These are phyloP conservation scores for Chromoteleia sp. DNA, from an alignment of 2,888 invertebrate genomes.

Conservation along the genomic window DNA sequence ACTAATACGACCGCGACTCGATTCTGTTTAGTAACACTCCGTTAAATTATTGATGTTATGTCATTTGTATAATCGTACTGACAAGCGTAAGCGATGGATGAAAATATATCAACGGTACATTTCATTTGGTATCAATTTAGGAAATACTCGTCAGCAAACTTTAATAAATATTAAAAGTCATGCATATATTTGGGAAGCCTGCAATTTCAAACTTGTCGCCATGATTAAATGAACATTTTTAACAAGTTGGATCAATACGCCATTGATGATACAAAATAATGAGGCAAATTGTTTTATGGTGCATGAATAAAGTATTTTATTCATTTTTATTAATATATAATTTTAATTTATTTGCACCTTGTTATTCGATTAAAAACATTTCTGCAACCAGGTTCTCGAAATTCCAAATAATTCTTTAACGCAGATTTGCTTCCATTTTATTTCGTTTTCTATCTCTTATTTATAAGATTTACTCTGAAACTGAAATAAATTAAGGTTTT, in stretches of 20 bases:
- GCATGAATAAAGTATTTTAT: no score
- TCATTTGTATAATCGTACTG: slow-evolving; percentile 62
- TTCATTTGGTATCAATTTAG: slow-evolving; percentile 47
- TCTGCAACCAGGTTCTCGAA: no score
- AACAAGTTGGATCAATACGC: not conserved
- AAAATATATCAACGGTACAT: slow-evolving; percentile 47
- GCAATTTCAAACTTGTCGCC: not conserved
- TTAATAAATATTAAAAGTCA: slow-evolving; percentile 37
- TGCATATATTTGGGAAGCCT: slow-evolving; percentile 2
- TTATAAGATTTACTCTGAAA: no score
- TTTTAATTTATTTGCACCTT: no score
- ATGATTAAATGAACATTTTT: slow-evolving; percentile 19
- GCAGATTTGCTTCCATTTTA: no score
- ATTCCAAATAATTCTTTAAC: no score
- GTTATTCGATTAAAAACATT: no score
- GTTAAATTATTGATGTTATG: slow-evolving; percentile 56
- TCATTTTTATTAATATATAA: not conserved
- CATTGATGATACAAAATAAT: not conserved
- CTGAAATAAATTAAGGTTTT: no score
- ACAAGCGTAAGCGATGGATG: slow-evolving; percentile 45
- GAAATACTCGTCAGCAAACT: slow-evolving; percentile 4
- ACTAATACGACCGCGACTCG: slow-evolving; percentile 59
- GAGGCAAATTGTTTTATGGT: no score
- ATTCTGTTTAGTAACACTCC: slow-evolving; percentile 59
- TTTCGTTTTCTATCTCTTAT: no score